These are phyloP conservation scores for Rhamphomyia laevipes DNA, from an alignment of 2,888 invertebrate species.

Conservation along the genomic window DNA sequence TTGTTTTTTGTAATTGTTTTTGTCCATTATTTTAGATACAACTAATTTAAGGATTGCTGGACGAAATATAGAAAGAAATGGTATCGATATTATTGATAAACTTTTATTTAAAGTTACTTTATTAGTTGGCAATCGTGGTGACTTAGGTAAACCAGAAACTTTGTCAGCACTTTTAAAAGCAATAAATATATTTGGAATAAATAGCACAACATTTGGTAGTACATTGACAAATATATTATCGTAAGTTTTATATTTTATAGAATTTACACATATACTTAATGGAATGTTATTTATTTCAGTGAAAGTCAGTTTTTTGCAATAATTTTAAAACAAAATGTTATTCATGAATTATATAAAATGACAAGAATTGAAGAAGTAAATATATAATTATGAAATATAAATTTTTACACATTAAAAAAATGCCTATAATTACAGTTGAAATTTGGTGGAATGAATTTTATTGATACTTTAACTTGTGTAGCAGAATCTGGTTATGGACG, in stretches of 20 bases:
- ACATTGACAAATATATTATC: constrained; percentile 32
- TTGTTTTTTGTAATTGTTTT: background rate
- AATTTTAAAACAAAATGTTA: constrained; percentile 32
- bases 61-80: background rate
- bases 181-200: constrained; percentile 30
- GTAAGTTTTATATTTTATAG: constrained; percentile 20
- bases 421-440: constrained; percentile 23
- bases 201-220: constrained; percentile 25
- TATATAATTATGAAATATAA: background rate
- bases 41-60: background rate
- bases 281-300: constrained; percentile 18
- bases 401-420: background rate
- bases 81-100: constrained; percentile 28
- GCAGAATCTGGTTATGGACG: constrained; percentile 37
- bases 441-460: constrained; percentile 26
- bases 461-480: constrained; percentile 32
- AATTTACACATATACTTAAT: background rate
- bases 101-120: constrained; percentile 30
- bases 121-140: constrained; percentile 28
- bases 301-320: constrained; percentile 36
- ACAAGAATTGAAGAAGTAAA: constrained; percentile 29
- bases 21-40: background rate
- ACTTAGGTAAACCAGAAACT: constrained; percentile 32
- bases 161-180: constrained; percentile 31
- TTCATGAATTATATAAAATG: constrained; percentile 30